These are phyloP conservation scores for Melipona beecheii DNA, from an alignment of 2,888 invertebrate genomes.

Conservation along the genomic window DNA sequence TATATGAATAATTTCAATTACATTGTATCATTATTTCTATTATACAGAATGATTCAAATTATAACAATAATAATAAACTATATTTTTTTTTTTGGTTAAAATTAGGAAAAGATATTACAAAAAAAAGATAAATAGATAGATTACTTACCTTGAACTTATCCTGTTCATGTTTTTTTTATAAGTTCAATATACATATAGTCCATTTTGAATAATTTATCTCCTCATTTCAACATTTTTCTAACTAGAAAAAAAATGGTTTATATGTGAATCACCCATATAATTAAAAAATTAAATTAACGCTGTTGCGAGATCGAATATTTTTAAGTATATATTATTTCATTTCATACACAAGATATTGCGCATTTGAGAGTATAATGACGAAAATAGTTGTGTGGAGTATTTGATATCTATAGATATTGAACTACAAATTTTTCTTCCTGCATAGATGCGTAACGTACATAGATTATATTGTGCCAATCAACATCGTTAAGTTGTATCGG, in stretches of 20 bases:
- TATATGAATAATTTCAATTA: conserved; percentile 2
- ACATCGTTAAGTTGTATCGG: conserved; percentile 1
- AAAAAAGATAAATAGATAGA: too few species aligned
- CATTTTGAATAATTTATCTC: too few species aligned
- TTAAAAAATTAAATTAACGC: conserved; percentile 7
- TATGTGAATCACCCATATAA: neutral
- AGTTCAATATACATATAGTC: too few species aligned
- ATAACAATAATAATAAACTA: too few species aligned
- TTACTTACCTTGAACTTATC: too few species aligned
- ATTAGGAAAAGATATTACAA: too few species aligned
- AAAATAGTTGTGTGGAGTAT: conserved; percentile 2
- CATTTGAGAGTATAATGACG: conserved; percentile 33
- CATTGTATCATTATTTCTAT: neutral
- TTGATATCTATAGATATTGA: conserved; percentile 25
- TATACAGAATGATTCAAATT: too few species aligned
- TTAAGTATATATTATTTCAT: conserved; percentile 1
- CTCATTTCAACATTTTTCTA: too few species aligned
- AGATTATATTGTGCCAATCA: conserved; percentile 9
- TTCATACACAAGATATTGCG: conserved; percentile 36
- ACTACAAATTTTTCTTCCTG: conserved; percentile 4
- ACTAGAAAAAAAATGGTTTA: too few species aligned
- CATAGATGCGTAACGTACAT: conserved; percentile 2
- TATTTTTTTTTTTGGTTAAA: too few species aligned
- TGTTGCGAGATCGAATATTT: neutral
- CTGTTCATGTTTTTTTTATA: too few species aligned